phyloP scores from a whole-genome alignment of 2,113 vertebrate genomes.

The Nasalis larvatus region DNA sequence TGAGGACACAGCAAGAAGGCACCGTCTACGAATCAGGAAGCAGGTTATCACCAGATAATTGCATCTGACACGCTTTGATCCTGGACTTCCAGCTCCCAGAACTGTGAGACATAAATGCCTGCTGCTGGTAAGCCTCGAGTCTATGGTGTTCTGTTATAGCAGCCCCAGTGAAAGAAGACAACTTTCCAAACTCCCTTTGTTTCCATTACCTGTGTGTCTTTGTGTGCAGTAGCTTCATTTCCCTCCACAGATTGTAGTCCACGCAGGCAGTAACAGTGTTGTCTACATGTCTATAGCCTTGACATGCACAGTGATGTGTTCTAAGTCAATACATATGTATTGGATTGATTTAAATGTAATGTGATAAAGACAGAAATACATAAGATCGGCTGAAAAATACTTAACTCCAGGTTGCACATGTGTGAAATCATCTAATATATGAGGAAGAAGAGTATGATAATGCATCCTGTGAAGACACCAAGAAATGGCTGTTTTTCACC shows the following conservation, averaged over 20 bases:
- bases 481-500: no score
- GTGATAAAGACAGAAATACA: fast-evolving
- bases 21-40: background rate
- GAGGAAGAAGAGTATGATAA: background rate
- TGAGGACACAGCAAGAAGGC: background rate
- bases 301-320: fast-evolving
- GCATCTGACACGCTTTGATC: background rate
- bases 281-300: fast-evolving
- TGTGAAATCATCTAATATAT: background rate
- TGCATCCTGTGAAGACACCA: background rate
- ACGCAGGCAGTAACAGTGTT: fast-evolving
- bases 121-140: background rate
- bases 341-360: no score
- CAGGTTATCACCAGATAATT: background rate
- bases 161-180: background rate
- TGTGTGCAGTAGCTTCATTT: background rate
- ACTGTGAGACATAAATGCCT: background rate
- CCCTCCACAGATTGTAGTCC: fast-evolving
- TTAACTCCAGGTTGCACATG: background rate
- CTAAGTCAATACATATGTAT: fast-evolving
- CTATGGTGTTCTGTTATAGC: background rate
- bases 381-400: no score
- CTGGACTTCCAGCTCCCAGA: background rate
- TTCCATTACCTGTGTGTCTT: background rate
- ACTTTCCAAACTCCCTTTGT: no score